A percentile compares a stretch with the other conserved stretches of the same genome.
Conservation (phyloP, 2,888 invertebrate species). For the Elegia similella region DNA sequence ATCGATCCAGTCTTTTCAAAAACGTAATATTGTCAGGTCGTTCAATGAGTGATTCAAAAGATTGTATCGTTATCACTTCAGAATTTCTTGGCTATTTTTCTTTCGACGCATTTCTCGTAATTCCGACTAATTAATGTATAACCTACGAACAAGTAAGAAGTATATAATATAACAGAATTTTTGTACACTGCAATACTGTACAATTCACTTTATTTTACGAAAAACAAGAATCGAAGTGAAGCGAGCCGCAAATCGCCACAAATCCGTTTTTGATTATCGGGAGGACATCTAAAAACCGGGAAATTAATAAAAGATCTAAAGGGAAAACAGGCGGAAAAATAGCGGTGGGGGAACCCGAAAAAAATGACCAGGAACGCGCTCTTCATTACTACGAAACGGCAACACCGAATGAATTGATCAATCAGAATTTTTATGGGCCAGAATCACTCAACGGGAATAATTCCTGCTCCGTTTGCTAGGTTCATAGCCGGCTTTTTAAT, state of each 20-base stretch:
- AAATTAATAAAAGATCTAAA: constrained; percentile 78
- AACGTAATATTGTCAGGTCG: no score
- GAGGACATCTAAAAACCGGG: constrained; percentile 42
- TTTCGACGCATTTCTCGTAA: no score
- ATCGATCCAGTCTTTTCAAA: no score
- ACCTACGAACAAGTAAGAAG: no score
- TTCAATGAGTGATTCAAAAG: no score
- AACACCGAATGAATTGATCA: constrained; percentile 80
- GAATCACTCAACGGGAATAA: constrained; percentile 81
- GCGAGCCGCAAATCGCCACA: constrained; percentile 30
- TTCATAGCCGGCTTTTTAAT: constrained; percentile 80
- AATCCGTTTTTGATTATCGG: constrained; percentile 62
- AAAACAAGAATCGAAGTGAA: constrained; percentile 9
- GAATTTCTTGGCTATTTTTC: no score
- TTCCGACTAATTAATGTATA: no score
- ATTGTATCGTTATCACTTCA: no score
- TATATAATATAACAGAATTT: no score
- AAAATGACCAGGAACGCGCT: constrained; percentile 67
- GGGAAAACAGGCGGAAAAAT: constrained; percentile 77
- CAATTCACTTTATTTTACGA: neutral
- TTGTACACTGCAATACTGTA: neutral
- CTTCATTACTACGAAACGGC: constrained; percentile 74
- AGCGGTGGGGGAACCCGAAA: constrained; percentile 58
- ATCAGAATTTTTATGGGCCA: constrained; percentile 79
- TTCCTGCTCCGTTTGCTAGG: constrained; percentile 73